Evolutionary conservation across 2,113 vertebrate species (phyloP).

Genomic region (Toxotes chatareus): DNA sequence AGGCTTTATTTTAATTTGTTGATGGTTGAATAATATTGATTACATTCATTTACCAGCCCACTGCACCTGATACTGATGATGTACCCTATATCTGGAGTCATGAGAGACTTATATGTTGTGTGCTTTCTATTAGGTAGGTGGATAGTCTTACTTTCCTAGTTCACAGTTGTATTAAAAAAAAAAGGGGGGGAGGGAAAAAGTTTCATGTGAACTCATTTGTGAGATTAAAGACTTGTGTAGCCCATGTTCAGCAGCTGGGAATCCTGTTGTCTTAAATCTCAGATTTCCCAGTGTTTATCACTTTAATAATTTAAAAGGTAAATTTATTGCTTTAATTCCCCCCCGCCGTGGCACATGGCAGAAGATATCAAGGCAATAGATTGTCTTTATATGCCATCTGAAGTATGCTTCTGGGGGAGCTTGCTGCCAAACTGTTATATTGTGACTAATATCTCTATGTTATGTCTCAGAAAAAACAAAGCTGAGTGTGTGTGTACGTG

Average conservation of each 20-base stretch:
- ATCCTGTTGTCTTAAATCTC: slow-evolving; percentile 62
- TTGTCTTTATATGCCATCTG: slow-evolving; percentile 79
- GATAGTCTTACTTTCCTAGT: slow-evolving; percentile 17
- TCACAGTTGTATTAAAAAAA: not conserved
- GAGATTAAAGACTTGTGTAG: slow-evolving; percentile 40
- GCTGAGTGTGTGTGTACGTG: slow-evolving; percentile 33
- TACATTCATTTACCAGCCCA: slow-evolving; percentile 54
- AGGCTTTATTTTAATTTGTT: slow-evolving; percentile 45
- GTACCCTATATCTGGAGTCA: slow-evolving; percentile 17
- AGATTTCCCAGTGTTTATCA: slow-evolving; percentile 71
- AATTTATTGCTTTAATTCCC: slow-evolving; percentile 85
- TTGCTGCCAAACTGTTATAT: slow-evolving; percentile 77
- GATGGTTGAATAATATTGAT: slow-evolving; percentile 50
- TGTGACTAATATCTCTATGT: slow-evolving; percentile 82
- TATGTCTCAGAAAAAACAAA: slow-evolving; percentile 79
- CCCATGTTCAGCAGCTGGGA: slow-evolving; percentile 30
- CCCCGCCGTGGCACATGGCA: slow-evolving; percentile 60
- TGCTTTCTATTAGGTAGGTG: slow-evolving; percentile 15
- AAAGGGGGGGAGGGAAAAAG: not conserved
- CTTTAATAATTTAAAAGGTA: slow-evolving; percentile 80
- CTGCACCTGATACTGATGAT: slow-evolving; percentile 40
- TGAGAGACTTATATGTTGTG: not conserved
- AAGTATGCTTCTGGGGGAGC: slow-evolving; percentile 74
- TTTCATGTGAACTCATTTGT: slow-evolving; percentile 15
- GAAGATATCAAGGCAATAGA: slow-evolving; percentile 76